Evolutionary conservation across 2,113 vertebrate species (phyloP).

Genomic region (Anarrhichthys ocellatus): DNA sequence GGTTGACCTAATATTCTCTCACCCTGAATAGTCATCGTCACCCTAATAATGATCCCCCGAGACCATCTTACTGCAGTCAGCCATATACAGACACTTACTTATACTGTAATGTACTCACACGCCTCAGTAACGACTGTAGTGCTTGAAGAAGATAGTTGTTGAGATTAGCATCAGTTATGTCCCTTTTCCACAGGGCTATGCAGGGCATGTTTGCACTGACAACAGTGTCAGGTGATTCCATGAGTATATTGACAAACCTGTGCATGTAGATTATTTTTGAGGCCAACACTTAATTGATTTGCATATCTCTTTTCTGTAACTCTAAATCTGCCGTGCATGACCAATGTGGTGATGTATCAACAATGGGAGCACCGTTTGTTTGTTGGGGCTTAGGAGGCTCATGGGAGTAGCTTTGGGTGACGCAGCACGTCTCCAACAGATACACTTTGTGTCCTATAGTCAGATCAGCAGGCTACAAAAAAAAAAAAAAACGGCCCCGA

Average conservation of each 20-base stretch:
- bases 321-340: conserved; percentile 63
- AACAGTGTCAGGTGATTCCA: background rate
- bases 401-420: conserved; percentile 47
- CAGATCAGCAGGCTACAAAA: background rate
- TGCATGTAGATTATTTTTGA: conserved; percentile 22
- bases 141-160: background rate
- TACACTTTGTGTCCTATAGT: conserved; percentile 18
- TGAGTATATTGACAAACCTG: conserved; percentile 11
- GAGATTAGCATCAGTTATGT: background rate
- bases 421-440: conserved; percentile 3
- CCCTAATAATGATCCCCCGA: background rate
- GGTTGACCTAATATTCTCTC: background rate
- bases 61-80: background rate
- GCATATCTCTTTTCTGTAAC: conserved; percentile 46
- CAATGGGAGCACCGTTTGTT: conserved; percentile 55
- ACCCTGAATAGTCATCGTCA: background rate
- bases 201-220: background rate
- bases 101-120: background rate
- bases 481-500: background rate
- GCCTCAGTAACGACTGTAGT: background rate
- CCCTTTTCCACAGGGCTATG: background rate
- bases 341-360: conserved; percentile 49
- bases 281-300: conserved; percentile 35
- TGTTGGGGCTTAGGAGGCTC: conserved; percentile 49
- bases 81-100: conserved; percentile 5